Base-by-base conservation (phyloP, 2,888 invertebrate genomes). In the Aplocera efformata region DNA sequence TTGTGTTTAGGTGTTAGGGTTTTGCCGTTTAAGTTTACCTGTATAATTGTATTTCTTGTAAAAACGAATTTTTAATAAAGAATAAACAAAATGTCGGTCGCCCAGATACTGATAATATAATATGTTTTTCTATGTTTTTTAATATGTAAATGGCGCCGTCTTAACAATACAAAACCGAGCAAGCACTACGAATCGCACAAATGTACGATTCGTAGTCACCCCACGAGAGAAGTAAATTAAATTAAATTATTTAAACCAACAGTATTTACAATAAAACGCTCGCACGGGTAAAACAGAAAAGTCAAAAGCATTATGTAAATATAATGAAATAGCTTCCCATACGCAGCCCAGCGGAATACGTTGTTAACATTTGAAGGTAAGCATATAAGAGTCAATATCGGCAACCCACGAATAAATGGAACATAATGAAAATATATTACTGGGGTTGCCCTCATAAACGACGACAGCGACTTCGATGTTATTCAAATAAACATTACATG, bases 391-490 rank as follows among this genome's bases (percentile, higher is more conserved):
- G 68, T 72, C 67, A 69, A 76, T 79, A 78, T 75, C 72, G 71
- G 67, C 61, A 74, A 65, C 62, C 73, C 65, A 63, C 71, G 71
- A 74, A 79, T 76, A 81, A 81, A 81, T 75, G 72, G 73, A 67
- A 79, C 75, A 77, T 80, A 80, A 82, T 82, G 79, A 79, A 79
- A 80, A 82, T 80, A 82, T 78, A 81, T 79, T 76, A 73, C 71
- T 61, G 66, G 61, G 62, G 55, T 62, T 68, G 70, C 59, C 72
- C 67, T 75, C 77, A 71, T 79, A 79, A 80, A 77, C 72, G 77
- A 68, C 63, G 65, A 68, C 63, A 65, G 65, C 66, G 66, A 67
- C 60, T 62, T 67, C 66, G 71, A 76, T 69, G 71, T 72, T 78
- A 77, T 79, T 81, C 76, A 75, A 81, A 78, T 79, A 81, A 79